These are phyloP conservation scores for Lepeophtheirus salmonis DNA, from an alignment of 1,140 invertebrate species.

Conservation along the genomic window DNA sequence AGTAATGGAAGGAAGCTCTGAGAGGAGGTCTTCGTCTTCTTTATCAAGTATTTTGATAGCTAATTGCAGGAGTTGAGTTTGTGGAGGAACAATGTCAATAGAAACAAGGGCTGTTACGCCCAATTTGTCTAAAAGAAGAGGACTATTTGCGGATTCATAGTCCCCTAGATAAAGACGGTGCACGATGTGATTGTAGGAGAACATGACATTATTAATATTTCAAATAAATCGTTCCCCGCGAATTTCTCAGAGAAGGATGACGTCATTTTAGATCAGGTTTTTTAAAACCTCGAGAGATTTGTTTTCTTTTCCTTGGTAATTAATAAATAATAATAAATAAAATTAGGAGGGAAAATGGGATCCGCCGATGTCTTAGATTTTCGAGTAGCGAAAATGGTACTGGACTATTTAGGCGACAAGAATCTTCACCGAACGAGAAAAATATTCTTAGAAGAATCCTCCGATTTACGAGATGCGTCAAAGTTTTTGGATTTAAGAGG, in stretches of 20 bases:
- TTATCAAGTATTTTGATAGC: background rate
- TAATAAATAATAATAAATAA: too few relatives aligned
- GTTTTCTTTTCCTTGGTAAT: too few relatives aligned
- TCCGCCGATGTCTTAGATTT: background rate
- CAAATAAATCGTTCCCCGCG: too few relatives aligned
- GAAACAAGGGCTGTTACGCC: background rate
- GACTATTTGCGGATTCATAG: background rate
- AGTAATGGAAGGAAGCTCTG: slow-evolving; percentile 27
- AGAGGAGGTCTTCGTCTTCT: background rate
- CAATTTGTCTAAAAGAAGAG: background rate
- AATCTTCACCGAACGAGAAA: background rate
- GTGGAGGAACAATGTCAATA: background rate
- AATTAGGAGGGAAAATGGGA: too few relatives aligned
- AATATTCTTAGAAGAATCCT: background rate
- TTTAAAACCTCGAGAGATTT: too few relatives aligned
- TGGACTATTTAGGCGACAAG: background rate
- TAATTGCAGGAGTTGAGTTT: background rate
- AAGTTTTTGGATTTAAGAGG: background rate
- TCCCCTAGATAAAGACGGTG: background rate
- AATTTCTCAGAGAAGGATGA: too few relatives aligned
- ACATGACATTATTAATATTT: too few relatives aligned
- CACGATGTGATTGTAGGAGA: too few relatives aligned
- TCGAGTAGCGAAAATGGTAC: background rate
- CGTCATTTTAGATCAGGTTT: too few relatives aligned
- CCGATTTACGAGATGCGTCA: background rate